Evolutionary conservation across 2,888 invertebrate genomes (phyloP), one percentile per base, ranked within the genome.

Genomic region (Eumerus sabulonum): DNA sequence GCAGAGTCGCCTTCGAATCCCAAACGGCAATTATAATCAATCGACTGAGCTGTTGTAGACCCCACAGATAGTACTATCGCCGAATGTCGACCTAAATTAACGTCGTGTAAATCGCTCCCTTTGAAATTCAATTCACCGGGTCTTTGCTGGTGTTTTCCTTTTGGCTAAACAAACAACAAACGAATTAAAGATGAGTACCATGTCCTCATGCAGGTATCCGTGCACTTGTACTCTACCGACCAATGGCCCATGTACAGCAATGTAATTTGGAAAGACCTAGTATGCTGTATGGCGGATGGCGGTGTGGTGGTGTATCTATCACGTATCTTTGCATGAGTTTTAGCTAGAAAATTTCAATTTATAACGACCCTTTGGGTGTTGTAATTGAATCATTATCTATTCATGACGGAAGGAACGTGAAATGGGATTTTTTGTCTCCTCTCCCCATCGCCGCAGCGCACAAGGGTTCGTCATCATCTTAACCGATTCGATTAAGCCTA

Each of bases 351-450:
- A 79, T 79, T 79, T 79, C 79, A 79, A 79, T 79, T 79, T 79
- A 79, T 79, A 79, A 79, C 79, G 79, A 79, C 79, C 79, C 79
- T 79, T 74, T 79, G 79, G 79, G 79, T 68, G 79, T 64, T 79
- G 79, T 79, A 79, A 79, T 79, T 79, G 79, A 79, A 79, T 79
- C 74, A 79, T 79, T 79, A 79, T 79, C 79, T 79, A 79, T 79
- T 79, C 79, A 79, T 79, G 79, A 72, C 77, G 40, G 9, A 64
- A 74, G 68, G 50, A 79, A 60, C 51, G 38, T 64, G 64, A 74
- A 74, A 79, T 48, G 74, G 74, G 74, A 74, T 64, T 74, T 70
- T 54, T 72, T 27, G 27, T 47, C 16, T 38, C 35, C 45, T 50
- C 3, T 50, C 45, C n/a, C 45, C 16, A 17, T 38, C 53, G 40